A percentile compares a stretch with the other conserved stretches of the same genome.
Conservation (phyloP, 2,797 vertebrate species). For the Meriones psammophilus region DNA sequence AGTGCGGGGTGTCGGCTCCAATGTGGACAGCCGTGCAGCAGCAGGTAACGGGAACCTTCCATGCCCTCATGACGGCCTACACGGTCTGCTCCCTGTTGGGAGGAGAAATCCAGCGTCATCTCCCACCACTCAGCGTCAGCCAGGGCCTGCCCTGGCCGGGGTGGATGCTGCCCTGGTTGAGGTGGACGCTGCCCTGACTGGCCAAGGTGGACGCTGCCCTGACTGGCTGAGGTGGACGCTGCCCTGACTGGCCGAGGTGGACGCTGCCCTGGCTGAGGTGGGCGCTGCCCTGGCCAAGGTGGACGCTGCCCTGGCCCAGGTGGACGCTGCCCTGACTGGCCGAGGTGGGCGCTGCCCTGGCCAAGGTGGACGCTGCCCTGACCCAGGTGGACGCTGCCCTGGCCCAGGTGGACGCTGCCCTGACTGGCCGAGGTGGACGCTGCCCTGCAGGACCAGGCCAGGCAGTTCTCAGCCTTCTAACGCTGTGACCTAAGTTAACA, state of each 20-base stretch:
- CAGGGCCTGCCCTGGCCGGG: not conserved
- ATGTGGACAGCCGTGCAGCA: too few relatives aligned
- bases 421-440: too few relatives aligned
- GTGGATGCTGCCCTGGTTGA: not conserved
- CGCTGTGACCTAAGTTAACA: not conserved
- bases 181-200: too few relatives aligned
- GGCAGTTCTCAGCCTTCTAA: not conserved
- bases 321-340: too few relatives aligned
- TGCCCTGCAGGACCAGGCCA: not conserved
- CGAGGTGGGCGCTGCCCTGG: too few relatives aligned
- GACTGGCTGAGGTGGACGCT: too few relatives aligned
- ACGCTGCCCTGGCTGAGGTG: not conserved
- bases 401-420: not conserved
- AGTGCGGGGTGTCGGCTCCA: too few relatives aligned
- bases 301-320: too few relatives aligned
- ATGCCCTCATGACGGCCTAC: fast-evolving
- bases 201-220: too few relatives aligned
- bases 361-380: too few relatives aligned
- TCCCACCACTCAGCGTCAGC: fast-evolving
- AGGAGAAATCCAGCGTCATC: fast-evolving
- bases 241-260: too few relatives aligned
- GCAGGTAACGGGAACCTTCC: not conserved
- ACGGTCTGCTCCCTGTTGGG: fast-evolving
- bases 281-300: too few relatives aligned
- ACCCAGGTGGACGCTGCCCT: not conserved